Evolutionary conservation across 2,113 vertebrate species (phyloP), one percentile per base, ranked within the genome.

Genomic region (Xiphophorus couchianus): DNA sequence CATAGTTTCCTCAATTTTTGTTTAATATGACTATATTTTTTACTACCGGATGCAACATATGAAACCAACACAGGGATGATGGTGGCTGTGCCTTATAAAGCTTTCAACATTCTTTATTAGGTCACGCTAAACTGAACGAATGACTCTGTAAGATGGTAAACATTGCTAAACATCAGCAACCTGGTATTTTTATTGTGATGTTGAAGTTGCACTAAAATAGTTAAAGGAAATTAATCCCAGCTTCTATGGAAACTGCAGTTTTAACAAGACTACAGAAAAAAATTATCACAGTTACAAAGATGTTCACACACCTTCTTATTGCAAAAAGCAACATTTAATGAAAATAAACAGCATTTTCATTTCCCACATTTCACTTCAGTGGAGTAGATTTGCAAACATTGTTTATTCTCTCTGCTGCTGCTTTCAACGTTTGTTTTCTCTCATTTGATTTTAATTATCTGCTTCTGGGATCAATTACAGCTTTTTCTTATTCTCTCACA

Each of bases 401-500:
- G 6, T 66, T 25, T 2, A 8, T 64, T 68, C 22, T 35, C 14
- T 80, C 0, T 19, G 30, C 33, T 73, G 37, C 64, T 28, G 11
- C 54, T 64, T 76, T 68, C 62, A 78, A 10, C 1, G 5, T 82
- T 39, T 78, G 62, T 61, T 65, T 78, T 62, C 66, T 58, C 6
- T 10, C 13, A 22, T 78, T 70, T 37, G 17, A 63, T 63, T 81
- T 33, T 69, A 66, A 81, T 69, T 62, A 77, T 2, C 1, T 42
- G 14, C 60, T 62, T 64, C 42, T 81, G 74, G 64, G 39, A 75
- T 19, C 65, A 71, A 83, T 68, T 69, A 75, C 74, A 66, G 37
- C 6, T 11, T 73, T 63, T 68, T 1, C 39, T n/a, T 64, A 33
- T 60, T 75, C 35, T 35, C 74, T 73, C 12, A 73, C 0, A 71